A percentile compares a stretch with the other conserved stretches of the same genome.
Conservation (phyloP, 2,113 vertebrate genomes). For the Eurystomus gularis region DNA sequence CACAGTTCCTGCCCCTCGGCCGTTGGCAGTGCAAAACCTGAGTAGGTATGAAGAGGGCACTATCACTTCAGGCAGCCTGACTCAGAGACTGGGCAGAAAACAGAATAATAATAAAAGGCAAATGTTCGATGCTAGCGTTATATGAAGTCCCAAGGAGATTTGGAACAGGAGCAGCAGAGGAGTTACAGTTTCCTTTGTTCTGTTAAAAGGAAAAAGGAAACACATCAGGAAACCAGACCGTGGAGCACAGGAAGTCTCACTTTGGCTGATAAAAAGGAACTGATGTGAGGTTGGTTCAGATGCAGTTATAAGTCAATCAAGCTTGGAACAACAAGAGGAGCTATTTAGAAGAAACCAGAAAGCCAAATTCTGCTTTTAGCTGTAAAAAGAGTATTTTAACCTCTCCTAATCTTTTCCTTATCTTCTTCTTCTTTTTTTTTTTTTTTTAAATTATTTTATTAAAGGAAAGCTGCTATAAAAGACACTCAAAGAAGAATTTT, state of each 20-base stretch:
- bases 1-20: background rate
- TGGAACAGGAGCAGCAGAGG: constrained; percentile 64
- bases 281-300: constrained; percentile 78
- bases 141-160: constrained; percentile 69
- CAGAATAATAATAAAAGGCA: background rate
- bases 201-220: constrained; percentile 92
- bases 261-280: constrained; percentile 86
- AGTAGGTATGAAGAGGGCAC: background rate
- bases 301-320: constrained; percentile 86
- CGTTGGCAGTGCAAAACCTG: background rate
- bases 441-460: background rate
- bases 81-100: background rate
- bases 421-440: background rate
- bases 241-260: constrained; percentile 90
- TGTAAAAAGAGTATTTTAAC: background rate
- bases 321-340: constrained; percentile 76
- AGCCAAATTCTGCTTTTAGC: constrained; percentile 21
- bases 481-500: background rate
- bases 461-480: background rate
- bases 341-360: constrained; percentile 70
- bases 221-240: constrained; percentile 94
- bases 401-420: constrained; percentile 47
- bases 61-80: background rate
- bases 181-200: constrained; percentile 90
- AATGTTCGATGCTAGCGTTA: constrained; percentile 8